Base-by-base conservation (phyloP, 2,113 vertebrate species). In the Carlito syrichta region DNA sequence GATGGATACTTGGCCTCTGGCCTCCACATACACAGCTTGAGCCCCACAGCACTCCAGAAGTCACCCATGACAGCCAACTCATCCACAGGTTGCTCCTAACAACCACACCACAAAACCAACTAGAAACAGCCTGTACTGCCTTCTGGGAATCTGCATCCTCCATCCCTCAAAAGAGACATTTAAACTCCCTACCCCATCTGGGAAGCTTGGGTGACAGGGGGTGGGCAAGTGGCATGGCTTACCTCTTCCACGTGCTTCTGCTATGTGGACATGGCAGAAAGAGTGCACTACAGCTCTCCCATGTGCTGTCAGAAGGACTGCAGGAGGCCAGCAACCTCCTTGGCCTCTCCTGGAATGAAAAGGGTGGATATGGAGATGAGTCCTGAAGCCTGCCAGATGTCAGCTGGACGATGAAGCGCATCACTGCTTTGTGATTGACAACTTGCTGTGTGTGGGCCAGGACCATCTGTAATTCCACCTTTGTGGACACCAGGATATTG, bases 401-500 rank as follows among this genome's bases (percentile, higher is more conserved):
- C 32, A 5, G 60, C 73, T 5, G 58, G 89, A 2, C 5, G 20
- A 77, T 30, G 27, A 48, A 40, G 48, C 0, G 0, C 50, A 77
- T 97, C 40, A 99, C 99, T 98, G 99, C 98, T 98, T 99, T 99
- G 96, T 99, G 99, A n/a, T 99, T 98, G 58, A 99, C 99, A 13
- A 99, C 99, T 50, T 99, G 99, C 91, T 99, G 99, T 60, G 99
- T 99, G 16, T 99, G 99, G 2, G 98, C 98, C 79, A 99, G 98
- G 43, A 99, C 99, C 0, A 99, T 99, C 92, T 99, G 99, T 48
- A 99, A 48, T 77, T 99, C 99, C 0, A 99, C 99, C 97, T 99
- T 99, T 98, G 99, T 99, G 0, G 99, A 99, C 76, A 99, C 99
- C 0, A 99, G 98, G 91, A 99, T 99, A 48, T 99, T 99, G 92